These are phyloP conservation scores for Molothrus aeneus DNA, from an alignment of 2,797 vertebrate genomes.

Conservation along the genomic window DNA sequence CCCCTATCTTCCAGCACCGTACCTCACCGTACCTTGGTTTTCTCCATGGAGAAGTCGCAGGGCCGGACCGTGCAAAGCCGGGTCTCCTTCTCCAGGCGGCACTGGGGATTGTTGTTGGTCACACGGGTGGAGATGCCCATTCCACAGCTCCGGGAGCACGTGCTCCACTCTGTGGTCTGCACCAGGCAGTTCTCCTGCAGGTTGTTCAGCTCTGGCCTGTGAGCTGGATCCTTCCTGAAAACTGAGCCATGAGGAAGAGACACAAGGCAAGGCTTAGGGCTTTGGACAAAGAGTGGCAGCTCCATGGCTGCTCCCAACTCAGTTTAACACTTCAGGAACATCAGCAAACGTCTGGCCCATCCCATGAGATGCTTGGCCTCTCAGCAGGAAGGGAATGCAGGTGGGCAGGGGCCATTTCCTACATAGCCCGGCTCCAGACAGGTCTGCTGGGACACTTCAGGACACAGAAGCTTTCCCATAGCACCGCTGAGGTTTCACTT, in stretches of 20 bases:
- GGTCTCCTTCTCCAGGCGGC: slow-evolving; percentile 80
- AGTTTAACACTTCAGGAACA: neutral
- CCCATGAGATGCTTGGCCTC: neutral
- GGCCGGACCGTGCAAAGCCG: slow-evolving; percentile 79
- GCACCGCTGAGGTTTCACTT: neutral
- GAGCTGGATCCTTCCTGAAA: slow-evolving; percentile 58
- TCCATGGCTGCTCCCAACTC: neutral
- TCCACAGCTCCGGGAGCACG: slow-evolving; percentile 79
- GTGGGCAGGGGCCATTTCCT: neutral
- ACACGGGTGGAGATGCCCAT: slow-evolving; percentile 81
- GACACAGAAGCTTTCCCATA: neutral
- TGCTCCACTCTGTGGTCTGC: slow-evolving; percentile 81
- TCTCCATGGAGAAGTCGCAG: slow-evolving; percentile 69
- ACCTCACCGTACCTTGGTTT: slow-evolving; percentile 79
- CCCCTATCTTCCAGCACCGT: neutral
- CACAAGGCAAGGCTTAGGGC: neutral
- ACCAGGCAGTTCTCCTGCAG: slow-evolving; percentile 81
- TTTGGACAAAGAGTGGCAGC: neutral
- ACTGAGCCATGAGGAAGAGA: slow-evolving; percentile 37
- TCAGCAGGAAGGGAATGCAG: neutral
- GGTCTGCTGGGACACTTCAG: neutral
- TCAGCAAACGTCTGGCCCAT: neutral
- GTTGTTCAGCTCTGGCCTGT: slow-evolving; percentile 35
- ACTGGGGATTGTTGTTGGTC: slow-evolving; percentile 80
- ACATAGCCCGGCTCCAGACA: neutral